phyloP scores from a whole-genome alignment of 2,113 vertebrate species.

The Kobus ellipsiprymnus region DNA sequence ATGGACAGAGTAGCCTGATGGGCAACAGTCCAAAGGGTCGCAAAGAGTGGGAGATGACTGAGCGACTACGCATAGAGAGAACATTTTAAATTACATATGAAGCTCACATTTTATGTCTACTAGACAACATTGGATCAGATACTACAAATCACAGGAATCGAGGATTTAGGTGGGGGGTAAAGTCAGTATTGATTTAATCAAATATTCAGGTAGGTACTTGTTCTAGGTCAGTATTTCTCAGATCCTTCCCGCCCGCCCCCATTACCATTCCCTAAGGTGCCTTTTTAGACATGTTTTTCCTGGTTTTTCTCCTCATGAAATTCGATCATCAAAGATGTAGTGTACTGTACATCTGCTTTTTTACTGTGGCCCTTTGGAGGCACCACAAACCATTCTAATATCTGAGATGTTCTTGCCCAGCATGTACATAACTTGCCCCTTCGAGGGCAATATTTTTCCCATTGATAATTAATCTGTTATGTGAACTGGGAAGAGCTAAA shows the following conservation, averaged over 20 bases:
- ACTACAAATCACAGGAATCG: background rate
- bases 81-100: background rate
- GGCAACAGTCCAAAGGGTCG: background rate
- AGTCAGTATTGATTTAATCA: background rate
- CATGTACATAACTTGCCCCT: background rate
- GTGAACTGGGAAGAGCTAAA: background rate
- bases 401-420: background rate
- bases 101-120: background rate
- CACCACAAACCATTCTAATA: background rate
- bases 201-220: background rate
- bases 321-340: background rate
- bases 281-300: background rate
- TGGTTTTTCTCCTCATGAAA: background rate
- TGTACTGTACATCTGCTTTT: background rate
- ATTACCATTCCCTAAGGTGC: background rate
- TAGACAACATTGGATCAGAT: background rate
- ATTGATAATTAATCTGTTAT: background rate
- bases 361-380: background rate
- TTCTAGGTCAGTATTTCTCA: background rate
- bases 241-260: background rate
- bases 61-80: background rate
- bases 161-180: accelerated
- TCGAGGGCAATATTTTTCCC: background rate
- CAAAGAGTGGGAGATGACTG: background rate
- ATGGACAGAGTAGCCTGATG: background rate